Percentiles rank a stretch among this genome's conserved stretches.
Evolutionary conservation across 2,888 invertebrate species (phyloP).

Genomic region (Gerris lacustris): DNA sequence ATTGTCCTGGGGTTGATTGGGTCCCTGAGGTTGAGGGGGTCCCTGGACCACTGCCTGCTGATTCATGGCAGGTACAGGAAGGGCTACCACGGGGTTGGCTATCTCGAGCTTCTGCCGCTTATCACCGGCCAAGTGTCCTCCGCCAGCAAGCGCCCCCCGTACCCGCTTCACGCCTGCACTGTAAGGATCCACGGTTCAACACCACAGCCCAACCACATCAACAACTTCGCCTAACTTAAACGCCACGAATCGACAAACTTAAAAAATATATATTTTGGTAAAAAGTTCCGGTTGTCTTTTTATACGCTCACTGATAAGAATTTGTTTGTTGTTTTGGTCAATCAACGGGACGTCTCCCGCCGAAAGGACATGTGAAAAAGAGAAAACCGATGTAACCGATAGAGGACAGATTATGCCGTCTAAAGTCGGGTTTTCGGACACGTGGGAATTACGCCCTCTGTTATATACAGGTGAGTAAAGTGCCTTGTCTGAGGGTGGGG

Average conservation of each 20-base stretch:
- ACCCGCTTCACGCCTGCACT: conserved; percentile 3
- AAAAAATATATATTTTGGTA: no score
- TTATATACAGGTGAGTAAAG: no score
- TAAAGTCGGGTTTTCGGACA: no score
- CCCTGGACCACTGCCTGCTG: background rate
- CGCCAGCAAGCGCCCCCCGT: background rate
- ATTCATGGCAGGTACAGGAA: background rate
- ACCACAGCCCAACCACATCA: conserved; percentile 1
- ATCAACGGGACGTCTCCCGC: no score
- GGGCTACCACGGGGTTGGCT: background rate
- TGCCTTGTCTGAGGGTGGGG: background rate
- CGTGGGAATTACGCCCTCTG: no score
- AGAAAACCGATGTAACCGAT: no score
- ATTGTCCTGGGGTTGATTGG: background rate
- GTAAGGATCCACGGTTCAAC: conserved; percentile 1
- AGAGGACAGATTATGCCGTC: no score
- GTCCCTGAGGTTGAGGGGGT: background rate
- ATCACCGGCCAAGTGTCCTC: background rate
- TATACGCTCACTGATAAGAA: no score
- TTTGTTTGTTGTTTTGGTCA: no score
- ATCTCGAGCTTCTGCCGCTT: conserved; percentile 5
- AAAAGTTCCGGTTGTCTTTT: no score
- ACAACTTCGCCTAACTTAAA: background rate
- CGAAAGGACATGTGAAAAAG: no score
- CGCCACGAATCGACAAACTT: no score